These are phyloP conservation scores for Oligia strigilis DNA, from an alignment of 2,888 invertebrate species.

Conservation along the genomic window DNA sequence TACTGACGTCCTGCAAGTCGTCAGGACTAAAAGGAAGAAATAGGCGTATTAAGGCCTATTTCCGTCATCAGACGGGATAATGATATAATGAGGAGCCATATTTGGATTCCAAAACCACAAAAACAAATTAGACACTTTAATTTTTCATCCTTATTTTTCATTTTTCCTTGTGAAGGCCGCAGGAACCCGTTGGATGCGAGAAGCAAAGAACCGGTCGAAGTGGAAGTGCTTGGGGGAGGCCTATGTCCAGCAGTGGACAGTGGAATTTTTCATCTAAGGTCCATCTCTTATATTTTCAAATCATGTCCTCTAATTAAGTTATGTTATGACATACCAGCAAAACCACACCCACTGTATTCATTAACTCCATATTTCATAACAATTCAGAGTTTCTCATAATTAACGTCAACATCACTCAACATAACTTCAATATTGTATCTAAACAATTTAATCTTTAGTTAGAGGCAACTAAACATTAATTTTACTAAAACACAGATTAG, in stretches of 20 bases:
- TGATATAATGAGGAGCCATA: neutral
- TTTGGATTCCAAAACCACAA: neutral
- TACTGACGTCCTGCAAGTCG: neutral
- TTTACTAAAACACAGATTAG: neutral
- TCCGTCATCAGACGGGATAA: too few relatives aligned
- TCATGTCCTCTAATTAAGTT: too few relatives aligned
- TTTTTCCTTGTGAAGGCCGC: too few relatives aligned
- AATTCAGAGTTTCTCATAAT: neutral
- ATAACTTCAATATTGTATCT: neutral
- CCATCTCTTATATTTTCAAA: neutral
- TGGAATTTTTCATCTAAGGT: neutral
- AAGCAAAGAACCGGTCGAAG: too few relatives aligned
- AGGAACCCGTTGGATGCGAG: too few relatives aligned
- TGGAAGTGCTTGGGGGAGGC: too few relatives aligned
- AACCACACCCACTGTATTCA: too few relatives aligned
- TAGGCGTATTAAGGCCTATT: neutral
- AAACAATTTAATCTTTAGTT: neutral
- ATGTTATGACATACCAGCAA: neutral
- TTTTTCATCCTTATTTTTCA: neutral
- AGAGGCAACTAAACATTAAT: neutral
- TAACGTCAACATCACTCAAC: neutral
- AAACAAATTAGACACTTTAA: too few relatives aligned
- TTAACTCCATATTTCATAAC: neutral
- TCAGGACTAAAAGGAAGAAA: neutral
- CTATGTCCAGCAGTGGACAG: too few relatives aligned